phyloP scores from a whole-genome alignment of 2,888 invertebrate genomes.

The Noctua fimbriata region DNA sequence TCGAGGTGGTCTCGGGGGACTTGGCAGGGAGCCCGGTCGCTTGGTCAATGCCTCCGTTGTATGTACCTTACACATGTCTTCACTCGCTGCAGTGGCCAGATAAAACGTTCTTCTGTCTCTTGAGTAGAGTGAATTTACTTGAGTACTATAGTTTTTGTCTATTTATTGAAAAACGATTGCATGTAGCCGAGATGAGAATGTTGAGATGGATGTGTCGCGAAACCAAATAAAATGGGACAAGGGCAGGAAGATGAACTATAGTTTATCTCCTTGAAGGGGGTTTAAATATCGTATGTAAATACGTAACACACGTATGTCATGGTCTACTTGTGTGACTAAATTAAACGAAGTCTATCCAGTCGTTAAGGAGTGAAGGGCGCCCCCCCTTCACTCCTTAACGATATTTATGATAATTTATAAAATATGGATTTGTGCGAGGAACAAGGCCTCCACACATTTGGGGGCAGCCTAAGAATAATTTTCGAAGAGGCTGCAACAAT shows the following conservation, averaged over 20 bases:
- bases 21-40: slow-evolving; percentile 58
- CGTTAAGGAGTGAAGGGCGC: not conserved
- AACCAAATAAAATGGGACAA: too few relatives aligned
- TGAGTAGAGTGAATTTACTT: not conserved
- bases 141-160: not conserved
- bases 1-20: slow-evolving; percentile 3
- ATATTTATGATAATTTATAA: not conserved
- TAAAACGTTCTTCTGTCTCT: not conserved
- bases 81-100: slow-evolving; percentile 28
- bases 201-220: too few relatives aligned
- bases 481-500: too few relatives aligned
- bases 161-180: too few relatives aligned
- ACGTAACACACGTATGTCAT: not conserved
- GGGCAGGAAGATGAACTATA: not conserved
- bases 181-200: too few relatives aligned
- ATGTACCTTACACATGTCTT: slow-evolving; percentile 39
- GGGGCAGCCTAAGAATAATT: too few relatives aligned
- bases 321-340: not conserved
- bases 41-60: slow-evolving; percentile 44
- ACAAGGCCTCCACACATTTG: too few relatives aligned
- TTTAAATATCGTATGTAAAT: not conserved
- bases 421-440: not conserved
- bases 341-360: not conserved
- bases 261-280: not conserved
- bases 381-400: too few relatives aligned